A percentile compares a stretch with the other conserved stretches of the same genome.
These are phyloP conservation scores for Podarcis raffonei DNA, from an alignment of 2,113 vertebrate species.

Conservation along the genomic window DNA sequence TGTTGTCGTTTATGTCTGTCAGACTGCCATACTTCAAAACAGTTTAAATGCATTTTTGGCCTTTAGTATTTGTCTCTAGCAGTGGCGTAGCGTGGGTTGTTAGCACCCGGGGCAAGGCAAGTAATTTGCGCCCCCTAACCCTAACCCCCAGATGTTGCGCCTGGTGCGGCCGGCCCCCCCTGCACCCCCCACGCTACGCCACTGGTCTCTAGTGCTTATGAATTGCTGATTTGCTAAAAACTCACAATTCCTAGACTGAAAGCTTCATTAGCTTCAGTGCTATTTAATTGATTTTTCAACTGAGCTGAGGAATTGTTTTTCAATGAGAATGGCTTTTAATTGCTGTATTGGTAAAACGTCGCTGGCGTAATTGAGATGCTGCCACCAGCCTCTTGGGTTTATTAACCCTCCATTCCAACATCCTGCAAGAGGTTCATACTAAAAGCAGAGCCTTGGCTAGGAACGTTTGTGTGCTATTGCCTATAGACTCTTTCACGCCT, in stretches of 20 bases:
- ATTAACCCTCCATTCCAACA: neutral
- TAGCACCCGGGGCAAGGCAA: no score
- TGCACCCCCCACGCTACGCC: no score
- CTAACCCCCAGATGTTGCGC: no score
- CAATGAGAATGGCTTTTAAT: neutral
- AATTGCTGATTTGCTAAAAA: no score
- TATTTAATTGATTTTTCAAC: neutral
- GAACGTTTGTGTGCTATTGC: neutral
- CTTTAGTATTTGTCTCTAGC: neutral
- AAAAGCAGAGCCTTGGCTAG: neutral
- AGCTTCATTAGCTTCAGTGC: neutral
- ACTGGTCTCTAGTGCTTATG: neutral
- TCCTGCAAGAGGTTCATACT: neutral
- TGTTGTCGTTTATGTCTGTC: neutral
- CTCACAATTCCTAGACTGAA: neutral
- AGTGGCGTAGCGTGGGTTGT: no score
- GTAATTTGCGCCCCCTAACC: no score
- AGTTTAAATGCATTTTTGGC: neutral
- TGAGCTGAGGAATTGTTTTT: neutral
- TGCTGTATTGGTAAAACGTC: neutral
- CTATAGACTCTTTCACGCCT: neutral
- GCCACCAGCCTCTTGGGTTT: neutral
- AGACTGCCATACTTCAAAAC: no score
- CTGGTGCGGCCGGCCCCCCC: no score
- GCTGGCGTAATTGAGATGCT: neutral